Percentiles rank a stretch among this genome's conserved stretches.
These are phyloP conservation scores for Vandiemenella viatica DNA, from an alignment of 2,888 invertebrate genomes.

Conservation along the genomic window DNA sequence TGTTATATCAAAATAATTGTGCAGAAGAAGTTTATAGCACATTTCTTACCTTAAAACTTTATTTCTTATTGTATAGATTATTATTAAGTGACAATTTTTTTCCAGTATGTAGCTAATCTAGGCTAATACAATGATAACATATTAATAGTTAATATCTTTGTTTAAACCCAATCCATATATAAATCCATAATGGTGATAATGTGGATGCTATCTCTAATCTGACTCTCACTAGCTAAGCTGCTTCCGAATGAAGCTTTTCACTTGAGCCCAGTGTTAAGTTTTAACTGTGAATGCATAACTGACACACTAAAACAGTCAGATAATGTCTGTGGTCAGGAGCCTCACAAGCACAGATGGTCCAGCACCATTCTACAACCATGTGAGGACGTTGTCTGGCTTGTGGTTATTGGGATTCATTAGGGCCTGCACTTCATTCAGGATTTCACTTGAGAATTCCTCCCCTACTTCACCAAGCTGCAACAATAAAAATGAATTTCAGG, in stretches of 20 bases:
- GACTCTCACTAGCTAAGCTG: not conserved
- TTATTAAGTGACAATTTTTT: no score
- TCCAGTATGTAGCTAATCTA: no score
- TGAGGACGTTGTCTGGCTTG: conserved; percentile 73
- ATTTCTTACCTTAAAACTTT: no score
- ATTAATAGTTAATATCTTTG: not conserved
- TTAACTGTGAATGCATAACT: not conserved
- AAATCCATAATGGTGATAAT: not conserved
- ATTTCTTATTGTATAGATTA: no score
- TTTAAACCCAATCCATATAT: not conserved
- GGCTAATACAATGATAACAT: no score
- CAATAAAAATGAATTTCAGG: conserved; percentile 9
- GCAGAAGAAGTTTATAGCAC: no score
- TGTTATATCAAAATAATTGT: no score
- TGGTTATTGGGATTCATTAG: conserved; percentile 74
- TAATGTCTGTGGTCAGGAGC: not conserved
- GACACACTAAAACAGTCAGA: not conserved
- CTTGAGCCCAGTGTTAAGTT: not conserved
- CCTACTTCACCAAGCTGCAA: conserved; percentile 66
- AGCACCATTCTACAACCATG: conserved; percentile 53
- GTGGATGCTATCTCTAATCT: not conserved
- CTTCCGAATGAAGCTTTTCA: not conserved
- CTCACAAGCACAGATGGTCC: not conserved
- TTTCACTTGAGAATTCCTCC: conserved; percentile 72
- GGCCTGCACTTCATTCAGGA: conserved; percentile 78